Conservation (phyloP, 2,888 invertebrate species). For the Teinopalpus imperialis region DNA sequence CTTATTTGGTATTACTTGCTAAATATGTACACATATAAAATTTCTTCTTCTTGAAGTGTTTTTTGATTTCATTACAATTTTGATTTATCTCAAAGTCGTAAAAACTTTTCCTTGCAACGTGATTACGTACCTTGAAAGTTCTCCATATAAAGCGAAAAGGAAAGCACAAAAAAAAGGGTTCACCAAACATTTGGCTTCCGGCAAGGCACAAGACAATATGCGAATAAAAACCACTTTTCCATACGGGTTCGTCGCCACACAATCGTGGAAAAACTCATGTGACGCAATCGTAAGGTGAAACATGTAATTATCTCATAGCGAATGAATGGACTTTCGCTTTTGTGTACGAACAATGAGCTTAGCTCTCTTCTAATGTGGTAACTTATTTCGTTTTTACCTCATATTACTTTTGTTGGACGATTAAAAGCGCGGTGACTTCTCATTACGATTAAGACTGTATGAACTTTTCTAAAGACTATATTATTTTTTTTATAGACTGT, state of each 20-base stretch:
- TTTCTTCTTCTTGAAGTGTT: no score
- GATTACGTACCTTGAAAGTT: no score
- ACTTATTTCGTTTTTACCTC: constrained; percentile 57
- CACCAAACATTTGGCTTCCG: constrained; percentile 41
- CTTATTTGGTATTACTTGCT: no score
- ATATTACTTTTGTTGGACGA: constrained; percentile 44
- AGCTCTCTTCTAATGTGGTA: constrained; percentile 64
- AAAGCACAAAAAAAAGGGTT: constrained; percentile 21
- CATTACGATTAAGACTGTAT: constrained; percentile 1
- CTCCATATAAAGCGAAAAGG: neutral
- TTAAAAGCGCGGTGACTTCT: constrained; percentile 32
- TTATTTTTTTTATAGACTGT: no score
- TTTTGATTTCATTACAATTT: no score
- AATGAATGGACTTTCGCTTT: constrained; percentile 79
- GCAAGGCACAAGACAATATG: constrained; percentile 50
- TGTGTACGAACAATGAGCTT: constrained; percentile 71
- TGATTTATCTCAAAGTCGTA: no score
- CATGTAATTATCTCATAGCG: constrained; percentile 75
- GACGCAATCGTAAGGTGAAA: constrained; percentile 74
- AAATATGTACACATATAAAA: no score
- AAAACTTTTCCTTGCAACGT: no score
- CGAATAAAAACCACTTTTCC: constrained; percentile 43
- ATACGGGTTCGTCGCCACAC: constrained; percentile 60
- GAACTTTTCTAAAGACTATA: no score
- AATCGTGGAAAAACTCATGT: constrained; percentile 68